phyloP scores from a whole-genome alignment of 2,797 vertebrate genomes.

The Urocyon cinereoargenteus region DNA sequence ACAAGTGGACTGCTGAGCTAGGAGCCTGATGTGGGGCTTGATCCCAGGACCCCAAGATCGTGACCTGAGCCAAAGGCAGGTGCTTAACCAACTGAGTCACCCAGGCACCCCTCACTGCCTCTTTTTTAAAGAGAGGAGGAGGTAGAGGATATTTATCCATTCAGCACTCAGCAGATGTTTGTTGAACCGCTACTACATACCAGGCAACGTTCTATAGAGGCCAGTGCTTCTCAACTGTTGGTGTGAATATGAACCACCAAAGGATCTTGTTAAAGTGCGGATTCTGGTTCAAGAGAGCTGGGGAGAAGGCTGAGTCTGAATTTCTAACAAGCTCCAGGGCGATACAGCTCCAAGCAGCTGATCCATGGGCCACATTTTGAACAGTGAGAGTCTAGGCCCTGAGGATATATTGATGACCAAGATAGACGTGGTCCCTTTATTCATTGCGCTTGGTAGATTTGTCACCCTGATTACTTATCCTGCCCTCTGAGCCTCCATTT shows the following conservation, averaged over 20 bases:
- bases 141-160: background rate
- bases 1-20: too few relatives aligned
- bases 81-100: too few relatives aligned
- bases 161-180: background rate
- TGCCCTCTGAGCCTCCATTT: slow-evolving; percentile 33
- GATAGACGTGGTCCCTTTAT: background rate
- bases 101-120: too few relatives aligned
- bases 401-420: background rate
- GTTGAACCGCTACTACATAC: background rate
- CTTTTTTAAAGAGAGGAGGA: background rate
- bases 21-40: too few relatives aligned
- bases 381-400: background rate
- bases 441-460: background rate
- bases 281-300: background rate
- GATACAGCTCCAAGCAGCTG: background rate
- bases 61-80: too few relatives aligned
- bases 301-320: background rate
- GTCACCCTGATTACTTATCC: background rate
- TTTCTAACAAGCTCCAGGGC: background rate
- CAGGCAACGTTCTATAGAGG: background rate
- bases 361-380: background rate
- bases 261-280: slow-evolving; percentile 33
- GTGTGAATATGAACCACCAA: background rate
- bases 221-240: background rate
- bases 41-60: too few relatives aligned